Evolutionary conservation across 1,140 invertebrate species (phyloP), one percentile per base, ranked within the genome.

Genomic region (Diabrotica undecimpunctata): DNA sequence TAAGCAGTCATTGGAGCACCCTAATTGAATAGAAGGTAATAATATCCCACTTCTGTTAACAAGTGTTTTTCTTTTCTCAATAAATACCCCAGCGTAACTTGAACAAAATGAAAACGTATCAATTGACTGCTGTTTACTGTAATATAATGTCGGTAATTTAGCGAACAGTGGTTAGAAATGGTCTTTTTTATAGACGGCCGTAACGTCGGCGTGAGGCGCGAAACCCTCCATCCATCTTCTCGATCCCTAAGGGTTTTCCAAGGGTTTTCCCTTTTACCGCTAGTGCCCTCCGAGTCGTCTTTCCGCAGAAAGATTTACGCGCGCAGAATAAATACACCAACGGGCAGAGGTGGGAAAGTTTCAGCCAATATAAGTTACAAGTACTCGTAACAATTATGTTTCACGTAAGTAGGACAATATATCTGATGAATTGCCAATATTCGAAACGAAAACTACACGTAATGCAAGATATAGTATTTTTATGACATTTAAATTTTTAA

Each of bases 171-270:
- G 72, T 73, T 76, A 66, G 71, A 70, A 63, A 63, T 54, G 61
- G 54, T 14, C n/a, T 63, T 63, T 63, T 63, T 63, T 63, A 63
- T 63, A 13, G 61, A 39, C 61, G 11, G 35, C 53, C 61, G 53
- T 63, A 39, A 54, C 61, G 25, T 13, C 39, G 41, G 41, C 54
- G 53, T 53, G 38, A 70, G 68, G 73, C 72, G 73, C 60, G 67
- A 74, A 72, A 70, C 70, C 65, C 71, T 62, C 72, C 61, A 76
- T 76, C 75, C 75, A 72, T 76, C 75, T 76, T 76, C 65, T 59
- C 65, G 59, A 10, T 58, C 68, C 69, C 72, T 65, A 59, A 64
- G 64, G 69, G 65, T 72, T 46, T 46, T 46, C 25, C 25, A 25
- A 25, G 25, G 25, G 25, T 25, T 25, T n/a, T n/a, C 67, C 54